phyloP scores from a whole-genome alignment of 2,113 vertebrate species.

The Euleptes europaea region DNA sequence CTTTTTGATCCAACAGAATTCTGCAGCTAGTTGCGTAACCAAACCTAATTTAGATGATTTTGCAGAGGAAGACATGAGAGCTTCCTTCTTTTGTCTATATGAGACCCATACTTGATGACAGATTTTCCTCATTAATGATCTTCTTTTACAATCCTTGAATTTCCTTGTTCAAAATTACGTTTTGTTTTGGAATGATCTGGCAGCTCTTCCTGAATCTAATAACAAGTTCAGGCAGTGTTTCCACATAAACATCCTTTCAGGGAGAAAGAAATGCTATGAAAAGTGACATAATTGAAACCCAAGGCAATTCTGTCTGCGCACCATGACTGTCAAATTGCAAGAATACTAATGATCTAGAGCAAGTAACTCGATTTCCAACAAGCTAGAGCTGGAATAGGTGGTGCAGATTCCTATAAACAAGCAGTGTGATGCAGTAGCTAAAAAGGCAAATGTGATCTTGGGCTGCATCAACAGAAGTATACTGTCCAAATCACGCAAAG shows the following conservation, averaged over 20 bases:
- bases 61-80: not conserved
- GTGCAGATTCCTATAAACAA: not conserved
- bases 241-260: slow-evolving; percentile 40
- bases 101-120: not conserved
- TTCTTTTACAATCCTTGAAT: slow-evolving; percentile 10
- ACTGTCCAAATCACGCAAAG: too few species aligned
- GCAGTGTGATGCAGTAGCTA: too few species aligned
- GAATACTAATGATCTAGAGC: not conserved
- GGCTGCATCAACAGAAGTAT: too few species aligned
- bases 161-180: not conserved
- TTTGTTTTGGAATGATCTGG: slow-evolving; percentile 9
- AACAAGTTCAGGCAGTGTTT: slow-evolving; percentile 38
- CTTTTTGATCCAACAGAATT: not conserved
- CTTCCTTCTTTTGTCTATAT: slow-evolving; percentile 20
- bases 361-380: accelerated
- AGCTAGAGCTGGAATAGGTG: not conserved
- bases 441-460: too few species aligned
- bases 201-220: slow-evolving; percentile 32
- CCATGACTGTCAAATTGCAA: not conserved
- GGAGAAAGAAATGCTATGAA: slow-evolving; percentile 5
- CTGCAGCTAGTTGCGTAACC: not conserved
- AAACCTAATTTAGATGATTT: not conserved
- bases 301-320: not conserved
- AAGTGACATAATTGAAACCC: not conserved
- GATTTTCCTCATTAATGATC: not conserved